Base-by-base conservation (phyloP, 1,140 invertebrate genomes). In the Drosophila tsacasi region DNA sequence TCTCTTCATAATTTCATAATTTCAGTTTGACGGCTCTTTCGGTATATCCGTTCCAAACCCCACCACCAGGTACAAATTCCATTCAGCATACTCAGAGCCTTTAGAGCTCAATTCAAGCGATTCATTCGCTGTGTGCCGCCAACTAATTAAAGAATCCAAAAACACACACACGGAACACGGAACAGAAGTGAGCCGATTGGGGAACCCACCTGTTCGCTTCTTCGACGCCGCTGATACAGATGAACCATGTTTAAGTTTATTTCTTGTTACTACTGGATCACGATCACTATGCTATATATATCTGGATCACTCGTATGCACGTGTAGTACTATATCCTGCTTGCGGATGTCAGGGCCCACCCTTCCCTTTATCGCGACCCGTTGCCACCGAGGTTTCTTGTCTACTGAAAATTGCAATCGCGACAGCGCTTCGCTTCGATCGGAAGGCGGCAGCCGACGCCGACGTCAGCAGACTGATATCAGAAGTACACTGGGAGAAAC, bases 201-300 rank as follows among this genome's bases (percentile, higher is more conserved):
- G 50, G 75, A n/a, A 84, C 84, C 81, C 85, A 89, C 84, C 84
- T 89, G 84, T 68, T 89, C 84, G 23, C 85, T 69, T 47, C 49
- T 81, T 73, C 78, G 85, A 52, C 84, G 85, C 42, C 84, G 81
- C 57, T 89, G 85, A 66, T 81, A 89, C 19, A 89, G 64, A 62
- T 90, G 81, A 76, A 89, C 84, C 84, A 89, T 89, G 64, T 64
- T 30, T 44, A 7, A n/a, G 19, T 39, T 23, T 6, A n/a, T 2
- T 23, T 27, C 21, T 5, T n/a, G 12, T 27, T 49, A 55, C 67
- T 39, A 10, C 6, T 50, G 1, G 12, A 32, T 46, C 63, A 47
- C 54, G 5, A 32, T 52, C 17, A 10, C 25, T 35, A 13, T n/a
- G n/a, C n/a, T n/a, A n/a, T n/a, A n/a, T 25, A 27, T 39, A 10